Evolutionary conservation across 2,113 vertebrate genomes (phyloP), one percentile per base, ranked within the genome.

Genomic region (Accipiter virgatus): DNA sequence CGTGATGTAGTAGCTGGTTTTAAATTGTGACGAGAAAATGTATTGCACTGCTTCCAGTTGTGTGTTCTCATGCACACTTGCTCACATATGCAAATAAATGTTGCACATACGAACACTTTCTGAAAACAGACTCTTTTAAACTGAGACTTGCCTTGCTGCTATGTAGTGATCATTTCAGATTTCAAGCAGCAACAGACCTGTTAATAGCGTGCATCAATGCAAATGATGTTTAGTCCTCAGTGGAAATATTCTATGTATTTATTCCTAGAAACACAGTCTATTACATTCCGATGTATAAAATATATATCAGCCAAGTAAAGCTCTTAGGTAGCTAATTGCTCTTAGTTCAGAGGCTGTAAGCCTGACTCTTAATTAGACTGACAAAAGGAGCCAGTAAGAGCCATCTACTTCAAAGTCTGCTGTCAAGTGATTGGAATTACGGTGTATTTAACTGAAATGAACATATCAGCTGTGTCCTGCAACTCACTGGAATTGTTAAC

Each of bases 101-200:
- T 77, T 95, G 94, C 93, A 95, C 79, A 59, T 23, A 26, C 1
- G 38, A 93, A 83, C 79, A 59, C 75, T 75, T 67, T 48, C 47
- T 95, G 84, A 62, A 71, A 67, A 78, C 29, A 11, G 50, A 52
- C 90, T 34, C 2, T 47, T 74, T 42, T 8, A 22, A 71, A 13
- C 86, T 32, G 91, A 93, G 91, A 29, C 79, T 95, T 94, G 91
- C 90, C 31, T 26, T 79, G 86, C 80, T 93, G 92, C 96, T 91
- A 62, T 7, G 21, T 32, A 16, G 4, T 0, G 14, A 53, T 86
- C 90, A 0, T 2, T 53, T 45, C 59, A 7, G 71, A 31, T 15
- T 6, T 16, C 72, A 38, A 42, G 55, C 36, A 62, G 93, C 92
- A 88, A 0, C 48, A 23, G 62, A 5, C 10, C 73, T 62, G 32